Conservation (phyloP, 2,888 invertebrate genomes). For the Aleiodes alternator region DNA sequence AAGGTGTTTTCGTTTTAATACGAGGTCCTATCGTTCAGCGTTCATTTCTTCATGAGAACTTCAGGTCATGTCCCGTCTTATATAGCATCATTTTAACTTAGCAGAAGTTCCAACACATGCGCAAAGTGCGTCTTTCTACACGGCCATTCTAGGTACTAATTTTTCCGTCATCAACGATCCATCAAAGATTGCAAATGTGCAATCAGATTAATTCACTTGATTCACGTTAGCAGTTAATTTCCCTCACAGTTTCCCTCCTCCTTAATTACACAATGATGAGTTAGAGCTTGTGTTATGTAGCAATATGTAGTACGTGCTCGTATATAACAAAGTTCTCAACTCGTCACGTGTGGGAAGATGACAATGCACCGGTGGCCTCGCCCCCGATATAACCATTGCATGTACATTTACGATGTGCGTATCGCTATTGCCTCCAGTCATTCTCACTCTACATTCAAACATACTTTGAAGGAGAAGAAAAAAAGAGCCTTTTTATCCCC, state of each 20-base stretch:
- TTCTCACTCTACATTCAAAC: not conserved
- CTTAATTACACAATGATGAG: conserved; percentile 35
- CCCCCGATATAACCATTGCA: conserved; percentile 43
- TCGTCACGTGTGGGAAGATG: conserved; percentile 65
- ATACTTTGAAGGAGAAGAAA: not conserved
- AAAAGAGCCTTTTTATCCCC: not conserved
- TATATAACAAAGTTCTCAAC: conserved; percentile 54
- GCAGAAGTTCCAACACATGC: no score
- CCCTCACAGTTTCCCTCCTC: conserved; percentile 1
- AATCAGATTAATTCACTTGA: not conserved
- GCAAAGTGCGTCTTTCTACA: no score
- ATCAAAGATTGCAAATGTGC: no score
- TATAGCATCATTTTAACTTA: no score
- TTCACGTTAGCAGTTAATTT: conserved; percentile 4
- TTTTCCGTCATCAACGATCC: not conserved
- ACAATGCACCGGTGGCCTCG: conserved; percentile 62
- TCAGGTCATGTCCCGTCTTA: no score
- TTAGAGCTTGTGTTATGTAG: conserved; percentile 20
- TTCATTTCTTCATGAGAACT: no score
- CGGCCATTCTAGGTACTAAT: no score
- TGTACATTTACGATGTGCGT: conserved; percentile 12
- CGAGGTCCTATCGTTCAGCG: no score
- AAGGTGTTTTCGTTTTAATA: no score
- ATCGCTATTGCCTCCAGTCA: conserved; percentile 29
- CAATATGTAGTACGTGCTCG: conserved; percentile 42